A percentile compares a stretch with the other conserved stretches of the same genome.
phyloP scores from a whole-genome alignment of 1,140 invertebrate species.

The Pentalonia nigronervosa region DNA sequence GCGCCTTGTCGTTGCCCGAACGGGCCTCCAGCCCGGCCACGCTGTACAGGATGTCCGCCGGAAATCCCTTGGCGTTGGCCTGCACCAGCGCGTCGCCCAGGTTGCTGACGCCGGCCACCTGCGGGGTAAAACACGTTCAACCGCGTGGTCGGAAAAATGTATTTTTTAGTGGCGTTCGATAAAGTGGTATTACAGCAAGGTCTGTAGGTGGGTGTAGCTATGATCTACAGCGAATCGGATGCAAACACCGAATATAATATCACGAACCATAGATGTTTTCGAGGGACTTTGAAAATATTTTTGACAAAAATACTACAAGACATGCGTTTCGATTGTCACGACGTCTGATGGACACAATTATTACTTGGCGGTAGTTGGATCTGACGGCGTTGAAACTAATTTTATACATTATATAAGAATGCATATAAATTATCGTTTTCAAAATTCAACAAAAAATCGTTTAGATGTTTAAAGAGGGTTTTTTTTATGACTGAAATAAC shows the following conservation, averaged over 20 bases:
- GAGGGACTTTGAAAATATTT: not conserved
- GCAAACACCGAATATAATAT: too few species aligned
- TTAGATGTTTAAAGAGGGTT: not conserved
- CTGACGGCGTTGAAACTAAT: not conserved
- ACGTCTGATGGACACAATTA: not conserved
- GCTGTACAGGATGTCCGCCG: not conserved
- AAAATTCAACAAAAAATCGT: not conserved
- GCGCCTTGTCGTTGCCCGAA: not conserved
- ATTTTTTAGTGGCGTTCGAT: not conserved
- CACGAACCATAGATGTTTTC: not conserved
- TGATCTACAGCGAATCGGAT: not conserved
- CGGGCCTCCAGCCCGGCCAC: not conserved
- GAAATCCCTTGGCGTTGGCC: slow-evolving; percentile 41
- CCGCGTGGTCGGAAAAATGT: not conserved
- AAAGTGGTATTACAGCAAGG: too few species aligned
- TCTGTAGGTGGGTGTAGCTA: too few species aligned
- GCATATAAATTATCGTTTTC: not conserved
- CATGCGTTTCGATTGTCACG: not conserved
- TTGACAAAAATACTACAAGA: not conserved
- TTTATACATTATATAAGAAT: not conserved
- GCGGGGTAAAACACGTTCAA: not conserved
- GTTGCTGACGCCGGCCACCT: not conserved
- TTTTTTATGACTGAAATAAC: not conserved
- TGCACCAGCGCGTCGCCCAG: slow-evolving; percentile 27
- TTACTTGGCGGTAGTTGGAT: not conserved